phyloP scores from a whole-genome alignment of 2,888 invertebrate genomes.

The Plagodis dolabraria region DNA sequence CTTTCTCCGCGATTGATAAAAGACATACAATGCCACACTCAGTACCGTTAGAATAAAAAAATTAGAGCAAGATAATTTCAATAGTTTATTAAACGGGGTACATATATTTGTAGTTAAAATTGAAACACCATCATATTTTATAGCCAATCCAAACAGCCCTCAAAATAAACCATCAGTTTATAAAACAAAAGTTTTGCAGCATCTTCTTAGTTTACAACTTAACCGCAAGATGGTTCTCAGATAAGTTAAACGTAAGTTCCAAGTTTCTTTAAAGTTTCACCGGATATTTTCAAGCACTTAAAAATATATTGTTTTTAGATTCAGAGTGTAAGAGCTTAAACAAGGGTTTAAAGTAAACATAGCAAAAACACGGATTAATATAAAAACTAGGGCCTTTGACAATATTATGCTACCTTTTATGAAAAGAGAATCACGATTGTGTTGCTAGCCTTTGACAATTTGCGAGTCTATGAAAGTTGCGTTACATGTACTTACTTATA shows the following conservation, averaged over 20 bases:
- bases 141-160: not conserved
- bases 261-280: slow-evolving; percentile 11
- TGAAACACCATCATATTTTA: not conserved
- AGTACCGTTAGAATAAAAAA: no score
- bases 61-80: no score
- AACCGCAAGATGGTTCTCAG: slow-evolving; percentile 12
- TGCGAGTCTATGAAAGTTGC: no score
- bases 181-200: slow-evolving; percentile 11
- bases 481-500: no score
- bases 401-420: not conserved
- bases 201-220: slow-evolving; percentile 13
- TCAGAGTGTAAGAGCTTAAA: not conserved
- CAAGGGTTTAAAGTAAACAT: no score
- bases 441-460: no score
- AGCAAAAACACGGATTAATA: not conserved
- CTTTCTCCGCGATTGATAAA: no score
- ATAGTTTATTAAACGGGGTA: no score
- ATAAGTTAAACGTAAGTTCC: slow-evolving; percentile 13
- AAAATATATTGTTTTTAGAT: slow-evolving; percentile 5
- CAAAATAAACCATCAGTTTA: slow-evolving; percentile 3
- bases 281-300: slow-evolving; percentile 12
- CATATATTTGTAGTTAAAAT: no score
- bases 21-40: no score
- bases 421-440: not conserved
- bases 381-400: no score